Evolutionary conservation across 2,888 invertebrate genomes (phyloP).

Genomic region (Criorhina ranunculi): DNA sequence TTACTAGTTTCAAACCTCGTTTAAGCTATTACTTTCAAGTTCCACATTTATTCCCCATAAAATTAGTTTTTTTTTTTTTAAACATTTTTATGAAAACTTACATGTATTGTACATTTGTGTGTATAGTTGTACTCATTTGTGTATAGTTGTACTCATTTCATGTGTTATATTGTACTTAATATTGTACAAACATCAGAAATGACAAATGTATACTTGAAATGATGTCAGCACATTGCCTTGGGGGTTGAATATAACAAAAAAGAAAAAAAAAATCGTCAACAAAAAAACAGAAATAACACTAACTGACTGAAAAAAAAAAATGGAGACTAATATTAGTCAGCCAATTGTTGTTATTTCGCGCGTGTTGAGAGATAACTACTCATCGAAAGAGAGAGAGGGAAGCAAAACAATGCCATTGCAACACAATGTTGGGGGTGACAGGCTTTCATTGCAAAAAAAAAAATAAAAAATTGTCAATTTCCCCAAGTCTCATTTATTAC

Average conservation of each 20-base stretch:
- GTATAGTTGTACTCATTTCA: too few species aligned
- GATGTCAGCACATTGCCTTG: slow-evolving; percentile 73
- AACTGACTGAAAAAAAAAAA: slow-evolving; percentile 47
- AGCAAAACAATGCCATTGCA: slow-evolving; percentile 68
- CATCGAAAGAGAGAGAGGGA: slow-evolving; percentile 1
- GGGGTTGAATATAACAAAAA: slow-evolving; percentile 58
- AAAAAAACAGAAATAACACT: slow-evolving; percentile 63
- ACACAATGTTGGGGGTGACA: slow-evolving; percentile 65
- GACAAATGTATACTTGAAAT: slow-evolving; percentile 68
- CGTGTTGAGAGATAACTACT: slow-evolving; percentile 71
- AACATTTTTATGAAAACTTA: too few species aligned
- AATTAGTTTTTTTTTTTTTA: too few species aligned
- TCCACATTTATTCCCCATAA: too few species aligned
- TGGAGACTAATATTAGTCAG: slow-evolving; percentile 73
- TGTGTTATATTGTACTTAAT: slow-evolving; percentile 23
- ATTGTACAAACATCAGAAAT: slow-evolving; percentile 63
- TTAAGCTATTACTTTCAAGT: too few species aligned
- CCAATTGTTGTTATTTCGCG: slow-evolving; percentile 75
- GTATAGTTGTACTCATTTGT: too few species aligned
- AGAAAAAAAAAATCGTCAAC: slow-evolving; percentile 14
- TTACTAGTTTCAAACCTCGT: too few species aligned
- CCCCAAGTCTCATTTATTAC: slow-evolving; percentile 53
- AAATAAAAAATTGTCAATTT: slow-evolving; percentile 50
- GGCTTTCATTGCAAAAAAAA: slow-evolving; percentile 59
- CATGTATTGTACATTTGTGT: too few species aligned